Evolutionary conservation across 37 sponge, comb jelly and placozoan genomes (phyloP).

Genomic region (Diacarnus erythraeanus): DNA sequence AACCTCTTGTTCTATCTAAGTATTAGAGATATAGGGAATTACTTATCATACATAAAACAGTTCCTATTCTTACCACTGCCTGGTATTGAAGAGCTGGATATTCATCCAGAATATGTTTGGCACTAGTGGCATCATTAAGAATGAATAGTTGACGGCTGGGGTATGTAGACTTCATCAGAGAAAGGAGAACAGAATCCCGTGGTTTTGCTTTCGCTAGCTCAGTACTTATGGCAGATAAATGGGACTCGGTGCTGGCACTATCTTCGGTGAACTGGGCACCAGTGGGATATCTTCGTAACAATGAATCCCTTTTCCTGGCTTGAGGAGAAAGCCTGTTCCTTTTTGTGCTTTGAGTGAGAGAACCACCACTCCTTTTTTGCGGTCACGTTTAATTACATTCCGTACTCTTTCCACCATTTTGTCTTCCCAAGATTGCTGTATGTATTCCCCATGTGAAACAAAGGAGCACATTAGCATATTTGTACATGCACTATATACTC

Average conservation of each 20-base stretch:
- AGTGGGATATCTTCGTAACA: neutral
- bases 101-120: neutral
- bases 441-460: neutral
- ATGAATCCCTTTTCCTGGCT: too few relatives aligned
- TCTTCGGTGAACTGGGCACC: slow-evolving; percentile 1
- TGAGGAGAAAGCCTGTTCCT: too few relatives aligned
- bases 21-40: neutral
- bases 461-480: too few relatives aligned
- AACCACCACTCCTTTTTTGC: neutral
- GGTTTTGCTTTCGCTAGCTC: slow-evolving; percentile 42
- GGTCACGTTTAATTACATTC: slow-evolving; percentile 8
- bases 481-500: too few relatives aligned
- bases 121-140: neutral
- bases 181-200: slow-evolving; percentile 40
- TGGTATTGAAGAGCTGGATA: slow-evolving; percentile 21
- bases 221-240: slow-evolving; percentile 6
- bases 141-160: slow-evolving; percentile 1
- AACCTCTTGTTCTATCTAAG: slow-evolving; percentile 44
- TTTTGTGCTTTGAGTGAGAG: neutral
- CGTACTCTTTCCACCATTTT: slow-evolving; percentile 37
- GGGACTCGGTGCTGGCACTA: slow-evolving; percentile 9
- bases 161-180: slow-evolving; percentile 39
- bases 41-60: slow-evolving; percentile 5
- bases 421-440: slow-evolving; percentile 40
- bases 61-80: slow-evolving; percentile 16